These are phyloP conservation scores for Catocala sponsa DNA, from an alignment of 2,888 invertebrate genomes.

Conservation along the genomic window DNA sequence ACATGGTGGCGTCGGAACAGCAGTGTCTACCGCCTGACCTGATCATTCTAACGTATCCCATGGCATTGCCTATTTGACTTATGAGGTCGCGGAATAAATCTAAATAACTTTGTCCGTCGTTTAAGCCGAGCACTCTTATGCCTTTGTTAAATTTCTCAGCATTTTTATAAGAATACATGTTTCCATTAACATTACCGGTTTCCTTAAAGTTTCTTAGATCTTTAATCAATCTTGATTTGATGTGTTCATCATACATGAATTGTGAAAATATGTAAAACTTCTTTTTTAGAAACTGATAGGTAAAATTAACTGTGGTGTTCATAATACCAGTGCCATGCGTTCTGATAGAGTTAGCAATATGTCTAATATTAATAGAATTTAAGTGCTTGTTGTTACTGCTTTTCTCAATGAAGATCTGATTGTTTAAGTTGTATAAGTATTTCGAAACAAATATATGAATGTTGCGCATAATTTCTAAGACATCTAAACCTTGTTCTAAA, in stretches of 20 bases:
- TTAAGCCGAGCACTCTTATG: conserved; percentile 95
- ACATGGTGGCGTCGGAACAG: conserved; percentile 96
- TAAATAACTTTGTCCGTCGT: conserved; percentile 95
- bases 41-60: conserved; percentile 98
- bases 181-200: conserved; percentile 89
- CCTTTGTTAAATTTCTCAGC: conserved; percentile 98
- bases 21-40: conserved; percentile 97
- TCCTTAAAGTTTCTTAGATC: conserved; percentile 95
- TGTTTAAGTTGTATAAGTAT: conserved; percentile 98
- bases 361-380: conserved; percentile 97
- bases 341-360: conserved; percentile 98
- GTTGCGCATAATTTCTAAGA: conserved; percentile 98
- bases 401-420: conserved; percentile 98
- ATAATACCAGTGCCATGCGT: conserved; percentile 99
- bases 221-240: conserved; percentile 97
- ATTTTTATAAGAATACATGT: conserved; percentile 94
- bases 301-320: conserved; percentile 97
- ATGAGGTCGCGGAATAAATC: conserved; percentile 97
- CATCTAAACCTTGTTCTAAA: conserved; percentile 98
- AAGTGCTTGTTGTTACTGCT: conserved; percentile 97
- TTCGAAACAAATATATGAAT: conserved; percentile 97
- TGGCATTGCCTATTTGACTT: conserved; percentile 98
- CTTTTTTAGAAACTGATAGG: conserved; percentile 97
- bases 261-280: conserved; percentile 98
- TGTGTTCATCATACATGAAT: conserved; percentile 99